A percentile compares a stretch with the other conserved stretches of the same genome.
Conservation (phyloP, 2,113 vertebrate species). For the Columbina picui region DNA sequence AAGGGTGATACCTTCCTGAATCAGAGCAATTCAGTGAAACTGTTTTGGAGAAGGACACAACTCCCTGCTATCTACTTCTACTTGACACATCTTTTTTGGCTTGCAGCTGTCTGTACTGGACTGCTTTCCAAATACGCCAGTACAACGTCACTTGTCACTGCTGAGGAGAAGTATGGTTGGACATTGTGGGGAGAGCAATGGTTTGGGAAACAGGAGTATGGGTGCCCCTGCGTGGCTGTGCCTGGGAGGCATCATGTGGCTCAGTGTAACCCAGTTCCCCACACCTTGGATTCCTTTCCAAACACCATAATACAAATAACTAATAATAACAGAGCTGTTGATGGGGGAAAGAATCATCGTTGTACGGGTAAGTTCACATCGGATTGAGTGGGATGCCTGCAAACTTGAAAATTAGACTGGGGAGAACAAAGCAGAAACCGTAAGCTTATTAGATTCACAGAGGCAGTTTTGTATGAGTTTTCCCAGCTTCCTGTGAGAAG, state of each 20-base stretch:
- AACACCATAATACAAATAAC: neutral
- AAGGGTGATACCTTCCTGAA: neutral
- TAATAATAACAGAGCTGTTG: constrained; percentile 18
- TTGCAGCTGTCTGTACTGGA: neutral
- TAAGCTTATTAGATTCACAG: neutral
- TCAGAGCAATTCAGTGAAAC: accelerated
- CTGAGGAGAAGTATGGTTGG: accelerated
- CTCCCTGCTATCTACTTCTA: neutral
- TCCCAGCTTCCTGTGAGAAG: constrained; percentile 4
- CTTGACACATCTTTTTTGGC: neutral
- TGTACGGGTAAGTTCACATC: neutral
- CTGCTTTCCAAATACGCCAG: accelerated
- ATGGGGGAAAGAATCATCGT: neutral
- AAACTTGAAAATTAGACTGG: constrained; percentile 8
- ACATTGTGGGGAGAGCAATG: accelerated
- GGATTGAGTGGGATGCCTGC: neutral
- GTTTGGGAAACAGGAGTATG: neutral
- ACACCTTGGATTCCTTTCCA: neutral
- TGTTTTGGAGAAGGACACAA: neutral
- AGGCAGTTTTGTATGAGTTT: neutral
- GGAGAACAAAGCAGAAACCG: neutral
- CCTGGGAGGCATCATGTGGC: accelerated
- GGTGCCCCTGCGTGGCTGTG: neutral
- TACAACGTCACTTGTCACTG: neutral
- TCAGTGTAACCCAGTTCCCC: neutral